Evolutionary conservation across 2,113 vertebrate species (phyloP).

Genomic region (Casuarius casuarius): DNA sequence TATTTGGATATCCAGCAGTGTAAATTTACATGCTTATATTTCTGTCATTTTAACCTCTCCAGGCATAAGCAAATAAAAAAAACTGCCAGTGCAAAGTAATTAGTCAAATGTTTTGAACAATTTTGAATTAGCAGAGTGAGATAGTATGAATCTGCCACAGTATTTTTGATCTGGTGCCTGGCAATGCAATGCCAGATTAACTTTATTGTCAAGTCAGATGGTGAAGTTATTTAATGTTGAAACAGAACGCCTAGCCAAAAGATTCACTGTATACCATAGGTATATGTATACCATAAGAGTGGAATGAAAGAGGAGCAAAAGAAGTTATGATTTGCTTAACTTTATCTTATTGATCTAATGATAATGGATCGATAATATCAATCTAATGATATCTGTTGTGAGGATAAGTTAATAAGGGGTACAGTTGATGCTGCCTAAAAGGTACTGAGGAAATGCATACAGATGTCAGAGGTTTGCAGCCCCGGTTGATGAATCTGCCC

Average conservation of each 20-base stretch:
- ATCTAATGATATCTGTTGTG: not conserved
- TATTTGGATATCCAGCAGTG: not conserved
- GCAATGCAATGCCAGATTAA: not conserved
- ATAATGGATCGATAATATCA: not conserved
- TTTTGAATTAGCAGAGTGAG: not conserved
- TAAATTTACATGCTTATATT: not conserved
- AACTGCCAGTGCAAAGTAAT: not conserved
- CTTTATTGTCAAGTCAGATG: not conserved
- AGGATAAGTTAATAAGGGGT: conserved; percentile 14
- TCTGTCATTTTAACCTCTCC: not conserved
- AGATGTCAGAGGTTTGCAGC: conserved; percentile 53
- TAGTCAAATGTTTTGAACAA: not conserved
- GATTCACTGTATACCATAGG: not conserved
- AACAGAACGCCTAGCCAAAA: not conserved
- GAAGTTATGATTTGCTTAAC: not conserved
- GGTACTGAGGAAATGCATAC: conserved; percentile 45
- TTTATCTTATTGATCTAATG: not conserved
- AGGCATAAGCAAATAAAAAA: not conserved
- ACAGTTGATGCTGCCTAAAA: conserved; percentile 22
- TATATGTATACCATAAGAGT: not conserved
- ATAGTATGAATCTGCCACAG: not conserved
- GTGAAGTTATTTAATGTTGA: not conserved
- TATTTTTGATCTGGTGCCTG: not conserved
- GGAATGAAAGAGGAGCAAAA: not conserved
- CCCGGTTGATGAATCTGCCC: conserved; percentile 41